These are phyloP conservation scores for Pteropus alecto DNA, from an alignment of 2,113 vertebrate species.

Conservation along the genomic window DNA sequence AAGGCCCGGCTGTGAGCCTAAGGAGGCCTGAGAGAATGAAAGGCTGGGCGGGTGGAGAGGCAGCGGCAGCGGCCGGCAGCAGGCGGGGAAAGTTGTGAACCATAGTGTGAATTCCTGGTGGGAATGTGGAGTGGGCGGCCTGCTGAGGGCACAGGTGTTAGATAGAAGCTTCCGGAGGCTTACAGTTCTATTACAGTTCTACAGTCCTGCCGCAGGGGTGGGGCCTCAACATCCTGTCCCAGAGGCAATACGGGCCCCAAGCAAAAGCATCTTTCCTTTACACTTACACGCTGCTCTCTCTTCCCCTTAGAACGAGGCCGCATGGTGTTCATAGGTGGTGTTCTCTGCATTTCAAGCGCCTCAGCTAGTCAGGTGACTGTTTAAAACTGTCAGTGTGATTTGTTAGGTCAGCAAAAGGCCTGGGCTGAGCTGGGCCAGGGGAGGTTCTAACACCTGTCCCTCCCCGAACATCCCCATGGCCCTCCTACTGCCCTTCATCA, in stretches of 20 bases:
- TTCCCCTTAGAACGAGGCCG: accelerated
- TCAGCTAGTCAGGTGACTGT: background rate
- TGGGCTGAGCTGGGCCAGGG: background rate
- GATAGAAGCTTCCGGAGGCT: background rate
- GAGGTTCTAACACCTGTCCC: background rate
- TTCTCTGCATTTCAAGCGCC: background rate
- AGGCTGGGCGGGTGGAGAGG: accelerated
- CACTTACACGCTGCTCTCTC: accelerated
- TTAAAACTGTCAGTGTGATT: background rate
- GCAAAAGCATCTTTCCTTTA: background rate
- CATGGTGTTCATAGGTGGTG: accelerated
- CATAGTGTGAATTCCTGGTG: background rate
- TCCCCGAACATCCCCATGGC: background rate
- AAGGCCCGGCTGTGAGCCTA: background rate
- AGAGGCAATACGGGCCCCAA: background rate
- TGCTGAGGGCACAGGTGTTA: background rate
- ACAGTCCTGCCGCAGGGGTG: accelerated
- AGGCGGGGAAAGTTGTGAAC: background rate
- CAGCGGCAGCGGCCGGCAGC: background rate
- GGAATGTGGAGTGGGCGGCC: background rate
- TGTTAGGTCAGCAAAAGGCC: background rate
- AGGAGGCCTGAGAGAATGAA: background rate
- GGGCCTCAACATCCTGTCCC: background rate
- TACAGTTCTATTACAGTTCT: background rate
- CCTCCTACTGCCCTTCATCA: accelerated